These are phyloP conservation scores for Melanotaenia pygmaea DNA, from an alignment of 2,797 vertebrate genomes.

Conservation along the genomic window DNA sequence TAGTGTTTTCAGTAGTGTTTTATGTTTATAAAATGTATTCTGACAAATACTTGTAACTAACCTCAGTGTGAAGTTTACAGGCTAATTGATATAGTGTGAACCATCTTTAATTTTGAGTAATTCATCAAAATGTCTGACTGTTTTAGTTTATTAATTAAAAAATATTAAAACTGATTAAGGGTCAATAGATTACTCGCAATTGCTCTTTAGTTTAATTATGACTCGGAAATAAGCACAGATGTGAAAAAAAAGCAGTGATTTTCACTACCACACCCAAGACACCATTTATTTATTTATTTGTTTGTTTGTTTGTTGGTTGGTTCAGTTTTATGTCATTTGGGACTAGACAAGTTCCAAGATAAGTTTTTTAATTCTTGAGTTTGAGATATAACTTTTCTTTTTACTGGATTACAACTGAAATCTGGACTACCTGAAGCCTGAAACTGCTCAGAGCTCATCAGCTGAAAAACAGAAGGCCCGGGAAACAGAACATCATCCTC, in stretches of 20 bases:
- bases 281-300: too few species aligned
- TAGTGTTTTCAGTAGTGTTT: neutral
- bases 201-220: neutral
- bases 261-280: neutral
- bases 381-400: too few species aligned
- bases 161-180: neutral
- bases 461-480: neutral
- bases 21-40: neutral
- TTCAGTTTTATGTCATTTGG: neutral
- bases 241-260: neutral
- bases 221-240: neutral
- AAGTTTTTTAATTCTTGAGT: neutral
- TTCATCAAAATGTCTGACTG: neutral
- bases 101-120: slow-evolving; percentile 4
- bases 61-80: neutral
- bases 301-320: too few species aligned
- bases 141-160: neutral
- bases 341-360: neutral
- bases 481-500: neutral
- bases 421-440: neutral
- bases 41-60: neutral
- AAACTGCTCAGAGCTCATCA: neutral
- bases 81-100: neutral
- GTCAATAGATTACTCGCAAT: slow-evolving; percentile 2
- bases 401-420: neutral